phyloP scores from a whole-genome alignment of 2,113 vertebrate species.

The Castor canadensis region DNA sequence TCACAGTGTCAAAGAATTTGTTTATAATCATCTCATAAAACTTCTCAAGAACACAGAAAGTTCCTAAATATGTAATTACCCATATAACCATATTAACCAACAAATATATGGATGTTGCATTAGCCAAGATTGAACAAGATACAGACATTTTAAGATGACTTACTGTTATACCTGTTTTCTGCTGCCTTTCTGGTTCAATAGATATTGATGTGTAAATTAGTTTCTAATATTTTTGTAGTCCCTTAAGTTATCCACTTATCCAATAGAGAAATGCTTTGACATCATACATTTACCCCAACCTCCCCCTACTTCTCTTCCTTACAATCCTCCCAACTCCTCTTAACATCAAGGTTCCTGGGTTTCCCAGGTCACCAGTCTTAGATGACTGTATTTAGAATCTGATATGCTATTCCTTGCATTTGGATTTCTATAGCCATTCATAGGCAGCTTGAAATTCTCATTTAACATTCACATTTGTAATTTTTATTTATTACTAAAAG shows the following conservation, averaged over 20 bases:
- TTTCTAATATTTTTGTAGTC: not conserved
- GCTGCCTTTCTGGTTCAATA: not conserved
- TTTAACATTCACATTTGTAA: not conserved
- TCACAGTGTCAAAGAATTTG: too few relatives aligned
- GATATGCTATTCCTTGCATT: not conserved
- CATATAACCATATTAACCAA: not conserved
- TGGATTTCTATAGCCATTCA: not conserved
- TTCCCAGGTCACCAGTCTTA: not conserved
- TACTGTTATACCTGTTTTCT: not conserved
- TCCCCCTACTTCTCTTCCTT: not conserved
- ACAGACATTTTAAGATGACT: not conserved
- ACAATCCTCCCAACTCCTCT: not conserved
- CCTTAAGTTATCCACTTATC: not conserved
- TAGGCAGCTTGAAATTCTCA: not conserved
- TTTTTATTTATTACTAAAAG: not conserved
- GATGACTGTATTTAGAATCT: not conserved
- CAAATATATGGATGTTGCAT: too few relatives aligned
- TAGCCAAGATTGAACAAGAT: not conserved
- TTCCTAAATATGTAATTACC: not conserved
- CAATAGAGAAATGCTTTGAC: not conserved
- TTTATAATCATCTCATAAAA: not conserved
- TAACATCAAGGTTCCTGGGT: not conserved
- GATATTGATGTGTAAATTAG: not conserved
- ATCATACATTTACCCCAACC: not conserved
- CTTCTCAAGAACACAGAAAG: not conserved